These are phyloP conservation scores for Pseudorectes ferrugineus DNA, from an alignment of 2,113 vertebrate species.

Conservation along the genomic window DNA sequence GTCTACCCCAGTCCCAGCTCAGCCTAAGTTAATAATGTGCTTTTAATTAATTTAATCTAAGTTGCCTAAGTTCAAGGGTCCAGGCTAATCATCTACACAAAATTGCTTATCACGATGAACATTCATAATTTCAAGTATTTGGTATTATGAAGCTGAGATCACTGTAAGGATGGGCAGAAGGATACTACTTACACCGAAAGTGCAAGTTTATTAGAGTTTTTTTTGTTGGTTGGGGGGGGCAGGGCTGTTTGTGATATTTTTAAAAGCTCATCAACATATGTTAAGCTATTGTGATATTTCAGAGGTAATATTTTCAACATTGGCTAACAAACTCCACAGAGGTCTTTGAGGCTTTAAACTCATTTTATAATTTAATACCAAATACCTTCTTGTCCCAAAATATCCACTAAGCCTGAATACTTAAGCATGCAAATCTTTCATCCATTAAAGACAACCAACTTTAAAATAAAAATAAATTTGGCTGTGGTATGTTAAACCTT, in stretches of 20 bases:
- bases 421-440: neutral
- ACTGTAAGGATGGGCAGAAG: neutral
- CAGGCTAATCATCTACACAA: neutral
- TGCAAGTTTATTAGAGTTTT: neutral
- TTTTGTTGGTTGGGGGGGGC: neutral
- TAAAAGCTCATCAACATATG: neutral
- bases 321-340: neutral
- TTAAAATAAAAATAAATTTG: neutral
- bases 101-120: neutral
- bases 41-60: neutral
- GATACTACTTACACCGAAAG: neutral
- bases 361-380: neutral
- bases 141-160: neutral
- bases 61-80: neutral
- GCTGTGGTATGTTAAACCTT: neutral
- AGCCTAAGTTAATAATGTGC: neutral
- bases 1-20: neutral
- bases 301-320: neutral
- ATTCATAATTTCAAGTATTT: neutral
- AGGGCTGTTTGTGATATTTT: neutral
- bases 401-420: neutral
- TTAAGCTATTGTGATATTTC: neutral
- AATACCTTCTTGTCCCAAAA: neutral
- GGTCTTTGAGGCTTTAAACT: neutral
- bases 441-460: neutral